These are phyloP conservation scores for Tragopan temminckii DNA, from an alignment of 2,797 vertebrate species.

Conservation along the genomic window DNA sequence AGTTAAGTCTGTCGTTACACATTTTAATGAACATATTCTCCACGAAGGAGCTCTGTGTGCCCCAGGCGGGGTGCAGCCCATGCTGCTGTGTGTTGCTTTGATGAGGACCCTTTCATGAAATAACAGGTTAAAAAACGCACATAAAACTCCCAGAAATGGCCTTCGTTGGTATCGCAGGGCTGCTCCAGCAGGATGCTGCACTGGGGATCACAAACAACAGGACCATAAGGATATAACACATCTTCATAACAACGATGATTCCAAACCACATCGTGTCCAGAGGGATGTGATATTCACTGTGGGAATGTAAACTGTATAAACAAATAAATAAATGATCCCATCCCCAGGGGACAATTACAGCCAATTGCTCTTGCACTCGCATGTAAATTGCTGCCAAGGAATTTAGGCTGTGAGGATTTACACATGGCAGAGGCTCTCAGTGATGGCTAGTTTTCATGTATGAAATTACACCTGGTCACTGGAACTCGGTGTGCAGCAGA, in stretches of 20 bases:
- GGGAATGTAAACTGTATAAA: neutral
- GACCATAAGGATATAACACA: neutral
- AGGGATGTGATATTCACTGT: neutral
- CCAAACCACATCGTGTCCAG: neutral
- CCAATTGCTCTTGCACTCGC: neutral
- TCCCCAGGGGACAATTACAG: neutral
- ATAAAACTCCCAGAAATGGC: neutral
- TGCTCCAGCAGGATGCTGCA: neutral
- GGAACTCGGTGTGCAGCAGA: neutral
- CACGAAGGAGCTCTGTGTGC: neutral
- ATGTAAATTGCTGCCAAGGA: slow-evolving; percentile 6
- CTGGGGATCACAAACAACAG: accelerated
- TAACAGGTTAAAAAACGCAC: slow-evolving; percentile 53
- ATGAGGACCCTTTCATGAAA: slow-evolving; percentile 53
- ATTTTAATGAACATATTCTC: slow-evolving; percentile 56
- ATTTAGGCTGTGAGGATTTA: neutral
- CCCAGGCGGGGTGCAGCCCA: neutral
- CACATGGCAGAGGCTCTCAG: neutral
- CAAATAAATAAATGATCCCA: neutral
- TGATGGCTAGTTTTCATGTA: neutral
- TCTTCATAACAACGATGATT: neutral
- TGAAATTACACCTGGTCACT: neutral
- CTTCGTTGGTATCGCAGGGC: neutral
- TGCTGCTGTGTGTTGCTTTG: slow-evolving; percentile 3
- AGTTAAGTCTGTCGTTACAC: slow-evolving; percentile 34